Evolutionary conservation across 2,888 invertebrate species (phyloP), one percentile per base, ranked within the genome.

Genomic region (Mythimna vitellina): DNA sequence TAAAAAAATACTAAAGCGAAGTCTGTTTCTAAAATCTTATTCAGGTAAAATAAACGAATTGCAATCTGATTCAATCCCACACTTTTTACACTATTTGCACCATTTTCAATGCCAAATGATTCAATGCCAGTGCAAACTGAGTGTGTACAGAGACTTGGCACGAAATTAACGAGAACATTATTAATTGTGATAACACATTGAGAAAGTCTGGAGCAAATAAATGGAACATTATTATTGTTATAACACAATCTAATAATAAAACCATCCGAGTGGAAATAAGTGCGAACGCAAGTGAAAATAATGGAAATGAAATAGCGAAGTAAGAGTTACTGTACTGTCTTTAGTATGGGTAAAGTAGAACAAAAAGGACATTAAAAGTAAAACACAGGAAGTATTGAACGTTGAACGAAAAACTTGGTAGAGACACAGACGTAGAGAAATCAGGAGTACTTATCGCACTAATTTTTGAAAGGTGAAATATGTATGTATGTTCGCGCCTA

Each of bases 111-210:
- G 80, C 67, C 81, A 81, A 81, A 65, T 77, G 63, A 49, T 73
- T 80, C 77, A 81, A 78, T 70, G 81, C 72, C 72, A 80, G 54
- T 65, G 76, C 76, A 79, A 76, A 79, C 76, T 42, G 57, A 76
- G 70, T 75, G 80, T 73, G 73, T 61, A 77, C 35, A 12, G 20
- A 81, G 73, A 73, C 67, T 80, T 80, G 80, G 81, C 80, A 80
- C 80, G 38, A 42, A 32, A 67, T 20, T 66, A 80, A 81, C 57
- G 54, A 81, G 78, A 67, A 54, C 64, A 65, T 73, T 78, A 81
- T 81, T 73, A 81, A 80, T 78, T 80, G 78, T 73, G 42, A 78
- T 67, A 67, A 81, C 64, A 73, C 32, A 65, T 61, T 61, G 64
- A 58, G 81, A 77, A 78, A 78, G 67, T 67, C 73, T 78, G 64